Percentiles rank a stretch among this genome's conserved stretches.
These are phyloP conservation scores for Myrmophylax atrothorax DNA, from an alignment of 2,113 vertebrate species.

Conservation along the genomic window DNA sequence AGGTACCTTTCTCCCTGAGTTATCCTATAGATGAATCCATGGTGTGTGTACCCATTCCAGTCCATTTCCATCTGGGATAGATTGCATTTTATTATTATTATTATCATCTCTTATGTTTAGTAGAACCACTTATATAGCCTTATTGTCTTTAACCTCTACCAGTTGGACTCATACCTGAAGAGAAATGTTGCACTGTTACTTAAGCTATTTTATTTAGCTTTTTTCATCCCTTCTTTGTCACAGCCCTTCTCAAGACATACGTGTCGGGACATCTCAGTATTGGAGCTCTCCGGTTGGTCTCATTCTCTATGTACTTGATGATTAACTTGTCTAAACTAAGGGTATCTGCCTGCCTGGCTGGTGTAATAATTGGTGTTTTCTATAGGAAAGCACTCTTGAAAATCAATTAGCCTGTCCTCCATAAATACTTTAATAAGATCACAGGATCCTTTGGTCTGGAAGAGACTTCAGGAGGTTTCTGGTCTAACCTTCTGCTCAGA, in stretches of 20 bases:
- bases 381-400: neutral
- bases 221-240: neutral
- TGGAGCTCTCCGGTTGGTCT: neutral
- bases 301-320: neutral
- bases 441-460: neutral
- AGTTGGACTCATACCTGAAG: neutral
- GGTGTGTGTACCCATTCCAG: neutral
- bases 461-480: neutral
- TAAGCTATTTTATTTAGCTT: neutral
- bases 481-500: neutral
- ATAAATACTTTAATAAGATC: neutral
- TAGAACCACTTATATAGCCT: neutral
- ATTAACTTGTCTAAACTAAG: neutral
- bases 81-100: neutral
- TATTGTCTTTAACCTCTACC: neutral
- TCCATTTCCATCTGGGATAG: neutral
- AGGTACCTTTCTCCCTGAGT: neutral
- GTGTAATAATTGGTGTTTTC: neutral
- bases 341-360: neutral
- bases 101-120: neutral
- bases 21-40: neutral
- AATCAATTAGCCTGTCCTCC: neutral
- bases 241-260: neutral
- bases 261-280: neutral
- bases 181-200: neutral